Conservation (phyloP, 2,888 invertebrate genomes). For the Biston betularia region DNA sequence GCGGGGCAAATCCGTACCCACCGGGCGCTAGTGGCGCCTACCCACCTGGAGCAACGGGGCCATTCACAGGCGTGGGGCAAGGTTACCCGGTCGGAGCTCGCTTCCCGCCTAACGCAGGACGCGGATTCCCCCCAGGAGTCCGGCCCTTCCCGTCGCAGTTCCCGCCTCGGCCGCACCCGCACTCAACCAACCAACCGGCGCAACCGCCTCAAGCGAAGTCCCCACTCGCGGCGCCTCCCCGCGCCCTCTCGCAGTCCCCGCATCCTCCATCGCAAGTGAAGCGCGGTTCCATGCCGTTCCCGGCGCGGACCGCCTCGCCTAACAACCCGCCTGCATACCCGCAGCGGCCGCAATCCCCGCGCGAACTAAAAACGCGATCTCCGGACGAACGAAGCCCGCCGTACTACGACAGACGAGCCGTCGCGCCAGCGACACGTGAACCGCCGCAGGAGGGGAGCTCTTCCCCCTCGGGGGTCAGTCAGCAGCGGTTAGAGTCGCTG, state of each 20-base stretch:
- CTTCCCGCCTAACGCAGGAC: constrained; percentile 3
- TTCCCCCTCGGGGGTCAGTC: constrained; percentile 31
- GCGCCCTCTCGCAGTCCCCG: constrained; percentile 6
- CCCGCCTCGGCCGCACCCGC: constrained; percentile 14
- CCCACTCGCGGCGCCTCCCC: constrained; percentile 2
- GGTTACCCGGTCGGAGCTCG: constrained; percentile 3
- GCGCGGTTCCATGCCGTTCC: constrained; percentile 24
- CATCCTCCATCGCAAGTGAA: constrained; percentile 20
- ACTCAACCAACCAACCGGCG: constrained; percentile 4
- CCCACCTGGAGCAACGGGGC: neutral
- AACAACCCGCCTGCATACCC: constrained; percentile 62
- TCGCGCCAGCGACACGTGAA: constrained; percentile 32
- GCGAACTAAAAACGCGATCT: neutral
- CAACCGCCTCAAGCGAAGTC: constrained; percentile 14
- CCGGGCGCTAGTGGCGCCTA: neutral
- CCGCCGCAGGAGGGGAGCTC: constrained; percentile 35
- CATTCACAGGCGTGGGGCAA: neutral
- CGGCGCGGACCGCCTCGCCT: constrained; percentile 47
- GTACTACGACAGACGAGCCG: constrained; percentile 40
- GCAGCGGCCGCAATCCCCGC: neutral
- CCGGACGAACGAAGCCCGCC: constrained; percentile 42
- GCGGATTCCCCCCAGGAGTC: constrained; percentile 55
- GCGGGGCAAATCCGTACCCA: constrained; percentile 37
- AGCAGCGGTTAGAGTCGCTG: constrained; percentile 18
- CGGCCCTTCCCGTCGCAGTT: constrained; percentile 53